Conservation (phyloP, 2,113 vertebrate species). For the Capra hircus region DNA sequence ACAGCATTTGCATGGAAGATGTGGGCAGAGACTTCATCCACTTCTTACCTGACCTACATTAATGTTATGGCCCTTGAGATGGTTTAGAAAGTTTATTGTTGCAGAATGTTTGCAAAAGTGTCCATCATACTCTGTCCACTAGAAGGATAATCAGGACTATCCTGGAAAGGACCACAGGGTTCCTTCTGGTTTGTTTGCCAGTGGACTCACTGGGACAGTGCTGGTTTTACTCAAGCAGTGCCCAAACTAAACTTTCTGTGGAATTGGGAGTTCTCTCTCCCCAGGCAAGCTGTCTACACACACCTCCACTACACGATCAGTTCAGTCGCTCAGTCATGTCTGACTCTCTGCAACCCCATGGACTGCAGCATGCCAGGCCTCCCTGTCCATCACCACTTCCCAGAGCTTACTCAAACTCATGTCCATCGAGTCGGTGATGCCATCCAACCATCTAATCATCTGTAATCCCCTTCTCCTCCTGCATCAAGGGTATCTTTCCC, state of each 20-base stretch:
- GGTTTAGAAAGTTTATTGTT: neutral
- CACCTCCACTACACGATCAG: neutral
- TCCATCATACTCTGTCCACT: neutral
- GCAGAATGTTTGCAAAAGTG: neutral
- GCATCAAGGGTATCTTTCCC: neutral
- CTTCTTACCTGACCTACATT: neutral
- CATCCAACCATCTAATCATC: neutral
- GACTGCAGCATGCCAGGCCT: neutral
- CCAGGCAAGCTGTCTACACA: too few relatives aligned
- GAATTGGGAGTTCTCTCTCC: too few relatives aligned
- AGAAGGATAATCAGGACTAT: neutral
- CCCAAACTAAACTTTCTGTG: neutral
- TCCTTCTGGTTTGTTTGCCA: neutral
- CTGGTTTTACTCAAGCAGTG: neutral
- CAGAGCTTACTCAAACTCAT: neutral
- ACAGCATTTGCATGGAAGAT: neutral
- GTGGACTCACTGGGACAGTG: neutral
- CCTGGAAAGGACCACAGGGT: neutral
- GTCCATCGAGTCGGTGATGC: accelerated
- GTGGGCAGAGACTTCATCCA: neutral
- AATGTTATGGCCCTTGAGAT: neutral
- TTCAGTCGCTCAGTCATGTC: accelerated
- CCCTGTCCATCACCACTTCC: neutral
- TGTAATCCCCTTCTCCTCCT: neutral
- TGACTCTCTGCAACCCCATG: neutral